Evolutionary conservation across 2,797 vertebrate genomes (phyloP).

Genomic region (Netta rufina): DNA sequence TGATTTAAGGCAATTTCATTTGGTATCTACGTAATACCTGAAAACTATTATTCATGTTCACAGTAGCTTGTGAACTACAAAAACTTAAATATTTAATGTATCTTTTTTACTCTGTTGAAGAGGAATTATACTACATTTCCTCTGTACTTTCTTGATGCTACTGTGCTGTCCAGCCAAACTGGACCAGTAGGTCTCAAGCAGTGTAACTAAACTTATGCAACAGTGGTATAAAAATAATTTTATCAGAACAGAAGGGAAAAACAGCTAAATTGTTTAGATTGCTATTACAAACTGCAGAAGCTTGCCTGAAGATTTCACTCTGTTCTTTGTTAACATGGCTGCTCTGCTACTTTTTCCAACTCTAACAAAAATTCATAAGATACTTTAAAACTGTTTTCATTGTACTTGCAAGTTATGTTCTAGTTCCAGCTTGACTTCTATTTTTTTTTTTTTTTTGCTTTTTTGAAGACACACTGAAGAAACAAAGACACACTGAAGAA

Average conservation of each 20-base stretch:
- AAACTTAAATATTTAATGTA: neutral
- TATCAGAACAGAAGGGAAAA: neutral
- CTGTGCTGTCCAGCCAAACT: neutral
- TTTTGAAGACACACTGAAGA: neutral
- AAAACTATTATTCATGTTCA: neutral
- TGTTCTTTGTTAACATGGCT: neutral
- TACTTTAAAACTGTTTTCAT: neutral
- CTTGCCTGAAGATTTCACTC: neutral
- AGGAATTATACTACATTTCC: neutral
- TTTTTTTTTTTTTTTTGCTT: neutral
- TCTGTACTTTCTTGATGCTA: neutral
- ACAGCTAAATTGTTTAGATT: neutral
- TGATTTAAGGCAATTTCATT: neutral
- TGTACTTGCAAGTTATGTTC: slow-evolving; percentile 15
- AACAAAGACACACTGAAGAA: slow-evolving; percentile 56
- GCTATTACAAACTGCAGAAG: too few species aligned
- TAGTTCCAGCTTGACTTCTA: neutral
- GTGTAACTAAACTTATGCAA: neutral
- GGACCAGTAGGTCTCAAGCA: neutral
- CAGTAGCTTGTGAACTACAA: neutral
- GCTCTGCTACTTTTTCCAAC: neutral
- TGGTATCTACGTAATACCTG: neutral
- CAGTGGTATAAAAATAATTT: neutral
- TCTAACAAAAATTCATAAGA: neutral
- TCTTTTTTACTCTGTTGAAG: neutral